A percentile compares a stretch with the other conserved stretches of the same genome.
Conservation (phyloP, 2,113 vertebrate species). For the Sinocyclocheilus rhinocerous region DNA sequence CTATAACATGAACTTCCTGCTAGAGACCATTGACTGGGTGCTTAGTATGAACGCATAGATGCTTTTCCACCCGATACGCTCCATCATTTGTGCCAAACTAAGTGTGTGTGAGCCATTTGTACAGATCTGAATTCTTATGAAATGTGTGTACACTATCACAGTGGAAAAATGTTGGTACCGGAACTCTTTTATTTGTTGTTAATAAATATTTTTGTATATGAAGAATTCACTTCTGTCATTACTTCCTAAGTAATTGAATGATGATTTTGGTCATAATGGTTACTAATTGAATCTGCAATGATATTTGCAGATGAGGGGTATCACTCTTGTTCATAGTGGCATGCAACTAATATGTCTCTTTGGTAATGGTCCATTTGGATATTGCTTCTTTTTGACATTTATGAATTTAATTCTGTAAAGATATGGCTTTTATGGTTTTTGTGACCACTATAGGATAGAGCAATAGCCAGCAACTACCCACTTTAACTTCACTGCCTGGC, state of each 20-base stretch:
- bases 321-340: background rate
- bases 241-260: background rate
- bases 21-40: conserved; percentile 89
- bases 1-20: conserved; percentile 87
- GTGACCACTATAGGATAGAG: background rate
- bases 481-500: background rate
- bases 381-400: background rate
- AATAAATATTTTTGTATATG: conserved; percentile 64
- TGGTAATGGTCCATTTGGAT: background rate
- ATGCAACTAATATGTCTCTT: background rate
- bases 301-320: background rate
- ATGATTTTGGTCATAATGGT: background rate
- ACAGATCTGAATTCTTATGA: background rate
- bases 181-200: background rate
- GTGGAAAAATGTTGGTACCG: background rate
- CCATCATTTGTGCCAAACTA: background rate
- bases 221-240: conserved; percentile 39
- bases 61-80: background rate
- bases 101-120: background rate
- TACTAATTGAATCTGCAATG: background rate
- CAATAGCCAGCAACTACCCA: background rate
- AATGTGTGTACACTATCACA: background rate
- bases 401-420: background rate
- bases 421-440: background rate
- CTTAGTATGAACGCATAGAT: conserved; percentile 73